Evolutionary conservation across 1,140 invertebrate species (phyloP).

Genomic region (Sitodiplosis mosellana): DNA sequence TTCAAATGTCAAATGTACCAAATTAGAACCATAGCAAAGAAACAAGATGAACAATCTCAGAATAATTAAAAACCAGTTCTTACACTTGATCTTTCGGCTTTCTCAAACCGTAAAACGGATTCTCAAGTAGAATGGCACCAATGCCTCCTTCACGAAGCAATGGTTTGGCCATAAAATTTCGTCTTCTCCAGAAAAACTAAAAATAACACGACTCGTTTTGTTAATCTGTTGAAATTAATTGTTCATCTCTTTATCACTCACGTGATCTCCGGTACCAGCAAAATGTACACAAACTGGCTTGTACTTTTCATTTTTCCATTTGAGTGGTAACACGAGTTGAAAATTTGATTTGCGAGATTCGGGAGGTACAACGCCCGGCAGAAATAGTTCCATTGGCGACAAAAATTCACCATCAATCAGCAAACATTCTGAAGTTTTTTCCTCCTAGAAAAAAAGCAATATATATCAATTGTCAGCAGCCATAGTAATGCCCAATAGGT

Average conservation of each 20-base stretch:
- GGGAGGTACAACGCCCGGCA: conserved; percentile 74
- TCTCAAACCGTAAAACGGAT: conserved; percentile 88
- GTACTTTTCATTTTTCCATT: conserved; percentile 47
- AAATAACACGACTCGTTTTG: conserved; percentile 14
- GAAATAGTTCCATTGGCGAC: conserved; percentile 63
- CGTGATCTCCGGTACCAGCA: conserved; percentile 97
- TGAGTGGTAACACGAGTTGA: conserved; percentile 65
- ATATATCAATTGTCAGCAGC: background rate
- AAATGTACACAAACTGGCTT: conserved; percentile 86
- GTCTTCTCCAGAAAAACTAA: conserved; percentile 79
- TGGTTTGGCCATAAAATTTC: conserved; percentile 79
- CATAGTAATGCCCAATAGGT: too few species aligned
- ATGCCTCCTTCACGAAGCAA: conserved; percentile 78
- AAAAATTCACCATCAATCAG: conserved; percentile 75
- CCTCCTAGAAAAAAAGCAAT: conserved; percentile 37
- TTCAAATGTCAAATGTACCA: conserved; percentile 12
- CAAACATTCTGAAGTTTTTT: conserved; percentile 50
- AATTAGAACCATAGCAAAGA: background rate
- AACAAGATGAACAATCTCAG: conserved; percentile 1
- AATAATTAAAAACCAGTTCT: conserved; percentile 21
- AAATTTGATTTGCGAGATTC: conserved; percentile 66
- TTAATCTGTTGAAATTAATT: background rate
- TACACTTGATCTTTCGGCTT: conserved; percentile 86
- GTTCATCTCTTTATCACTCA: conserved; percentile 42
- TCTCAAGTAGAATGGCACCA: conserved; percentile 87